Percentiles rank a stretch among this genome's conserved stretches.
phyloP scores from a whole-genome alignment of 2,888 invertebrate species.

The Poecilobothrus nobilitatus region DNA sequence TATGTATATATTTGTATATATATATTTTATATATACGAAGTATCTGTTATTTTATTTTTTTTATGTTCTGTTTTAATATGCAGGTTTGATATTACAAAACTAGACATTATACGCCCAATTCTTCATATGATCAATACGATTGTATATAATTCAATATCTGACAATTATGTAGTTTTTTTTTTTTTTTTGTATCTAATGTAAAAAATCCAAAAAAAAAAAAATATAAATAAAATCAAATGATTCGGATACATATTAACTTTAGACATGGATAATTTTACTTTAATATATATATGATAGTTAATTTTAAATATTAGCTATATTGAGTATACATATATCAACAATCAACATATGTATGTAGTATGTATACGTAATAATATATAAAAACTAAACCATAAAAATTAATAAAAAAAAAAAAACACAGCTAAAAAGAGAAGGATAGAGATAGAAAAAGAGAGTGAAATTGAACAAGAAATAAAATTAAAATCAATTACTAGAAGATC shows the following conservation, averaged over 20 bases:
- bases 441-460: background rate
- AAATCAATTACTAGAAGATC: constrained; percentile 11
- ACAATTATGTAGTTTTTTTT: background rate
- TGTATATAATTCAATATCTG: background rate
- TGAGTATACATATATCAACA: no score
- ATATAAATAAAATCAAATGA: background rate
- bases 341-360: background rate
- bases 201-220: background rate
- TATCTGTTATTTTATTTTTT: background rate
- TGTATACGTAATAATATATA: background rate
- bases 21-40: no score
- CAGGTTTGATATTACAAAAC: background rate
- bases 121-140: background rate
- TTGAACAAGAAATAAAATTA: background rate
- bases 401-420: no score
- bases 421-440: background rate
- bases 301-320: background rate
- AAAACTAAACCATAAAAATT: background rate
- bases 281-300: background rate
- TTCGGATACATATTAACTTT: background rate
- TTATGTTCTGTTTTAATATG: background rate
- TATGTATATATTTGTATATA: no score
- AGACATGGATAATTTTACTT: background rate
- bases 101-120: constrained; percentile 6
- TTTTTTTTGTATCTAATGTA: no score